These are phyloP conservation scores for Lacerta viridis DNA, from an alignment of 2,797 vertebrate genomes.

Conservation along the genomic window DNA sequence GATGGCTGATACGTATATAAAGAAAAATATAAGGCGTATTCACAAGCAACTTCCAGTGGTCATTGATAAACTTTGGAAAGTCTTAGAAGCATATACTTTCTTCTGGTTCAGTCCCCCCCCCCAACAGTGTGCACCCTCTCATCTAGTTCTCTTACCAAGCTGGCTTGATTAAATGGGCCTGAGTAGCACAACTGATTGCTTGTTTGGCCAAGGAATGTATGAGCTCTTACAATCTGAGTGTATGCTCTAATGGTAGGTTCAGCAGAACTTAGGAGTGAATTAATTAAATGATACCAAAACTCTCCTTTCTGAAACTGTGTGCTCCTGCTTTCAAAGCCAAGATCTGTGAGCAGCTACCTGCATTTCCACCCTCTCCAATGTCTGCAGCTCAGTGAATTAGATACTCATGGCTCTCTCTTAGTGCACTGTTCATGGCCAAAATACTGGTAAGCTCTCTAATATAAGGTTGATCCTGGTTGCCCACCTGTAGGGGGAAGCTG, in stretches of 20 bases:
- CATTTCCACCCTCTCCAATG: neutral
- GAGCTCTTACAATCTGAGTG: too few relatives aligned
- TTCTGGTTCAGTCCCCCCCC: neutral
- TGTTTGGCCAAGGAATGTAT: neutral
- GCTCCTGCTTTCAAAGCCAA: neutral
- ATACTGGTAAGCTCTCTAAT: neutral
- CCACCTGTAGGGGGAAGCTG: neutral
- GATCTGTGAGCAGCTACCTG: neutral
- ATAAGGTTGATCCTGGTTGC: neutral
- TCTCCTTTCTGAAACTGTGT: neutral
- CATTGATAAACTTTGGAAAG: neutral
- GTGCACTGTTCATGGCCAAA: neutral
- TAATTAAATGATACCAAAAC: neutral
- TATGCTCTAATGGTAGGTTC: neutral
- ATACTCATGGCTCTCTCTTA: neutral
- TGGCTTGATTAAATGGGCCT: neutral
- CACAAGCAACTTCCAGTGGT: neutral
- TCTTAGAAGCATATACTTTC: neutral
- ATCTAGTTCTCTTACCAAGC: neutral
- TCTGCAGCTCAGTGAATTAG: neutral
- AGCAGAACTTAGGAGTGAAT: neutral
- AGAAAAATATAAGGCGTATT: neutral
- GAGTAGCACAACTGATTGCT: neutral
- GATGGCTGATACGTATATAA: neutral
- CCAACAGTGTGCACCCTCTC: neutral